Evolutionary conservation across 2,888 invertebrate species (phyloP).

Genomic region (Polydrusus cervinus): DNA sequence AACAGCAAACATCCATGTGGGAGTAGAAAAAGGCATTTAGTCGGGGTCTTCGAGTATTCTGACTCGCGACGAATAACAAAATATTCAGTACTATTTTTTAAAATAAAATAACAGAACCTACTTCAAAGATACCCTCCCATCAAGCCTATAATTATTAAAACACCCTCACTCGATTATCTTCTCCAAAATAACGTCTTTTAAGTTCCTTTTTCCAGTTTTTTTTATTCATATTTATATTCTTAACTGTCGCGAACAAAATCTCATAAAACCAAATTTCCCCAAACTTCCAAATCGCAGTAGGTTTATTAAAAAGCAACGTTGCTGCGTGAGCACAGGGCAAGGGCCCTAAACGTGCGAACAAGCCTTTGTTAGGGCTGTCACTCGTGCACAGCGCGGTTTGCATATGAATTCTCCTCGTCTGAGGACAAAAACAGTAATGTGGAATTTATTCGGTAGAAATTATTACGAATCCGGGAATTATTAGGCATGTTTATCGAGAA

Average conservation of each 20-base stretch:
- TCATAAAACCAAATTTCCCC: slow-evolving; percentile 19
- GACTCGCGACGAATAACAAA: slow-evolving; percentile 45
- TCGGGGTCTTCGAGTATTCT: slow-evolving; percentile 17
- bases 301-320: slow-evolving; percentile 19
- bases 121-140: no score
- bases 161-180: no score
- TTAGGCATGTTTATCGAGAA: no score
- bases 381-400: slow-evolving; percentile 16
- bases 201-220: no score
- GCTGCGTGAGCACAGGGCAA: slow-evolving; percentile 18
- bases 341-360: slow-evolving; percentile 24
- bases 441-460: slow-evolving; percentile 8
- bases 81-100: neutral
- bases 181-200: no score
- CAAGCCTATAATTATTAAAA: no score
- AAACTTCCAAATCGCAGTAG: slow-evolving; percentile 13
- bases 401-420: neutral
- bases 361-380: slow-evolving; percentile 29
- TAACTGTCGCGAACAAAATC: neutral
- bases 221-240: no score
- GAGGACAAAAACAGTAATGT: neutral
- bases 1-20: no score
- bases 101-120: neutral
- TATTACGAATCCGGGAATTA: neutral
- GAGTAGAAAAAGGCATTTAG: no score